Base-by-base conservation (phyloP, 2,888 invertebrate genomes). In the Eupeodes latifasciatus region DNA sequence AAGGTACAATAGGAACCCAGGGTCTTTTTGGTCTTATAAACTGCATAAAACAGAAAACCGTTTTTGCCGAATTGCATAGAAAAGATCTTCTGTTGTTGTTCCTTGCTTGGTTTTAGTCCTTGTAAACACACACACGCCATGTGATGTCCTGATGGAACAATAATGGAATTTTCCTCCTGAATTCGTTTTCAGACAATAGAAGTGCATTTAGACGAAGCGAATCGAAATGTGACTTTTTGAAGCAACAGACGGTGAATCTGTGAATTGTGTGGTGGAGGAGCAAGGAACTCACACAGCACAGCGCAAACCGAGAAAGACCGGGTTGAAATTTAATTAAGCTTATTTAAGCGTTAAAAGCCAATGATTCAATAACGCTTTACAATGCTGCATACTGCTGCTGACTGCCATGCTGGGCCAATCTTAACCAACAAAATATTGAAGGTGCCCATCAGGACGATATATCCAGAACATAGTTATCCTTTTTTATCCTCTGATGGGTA, bases 341-440 rank as follows among this genome's bases (percentile, higher is more conserved):
- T 93, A 93, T 93, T 93, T 93, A 92, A 93, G 93, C 93, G 93
- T 93, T 93, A 93, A 93, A 93, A 93, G 93, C 93, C 93, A 93
- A 93, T 93, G 91, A 91, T 91, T 90, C 90, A 89, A 90, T 90
- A 89, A 90, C 75, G 81, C 85, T 91, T 90, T 91, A 91, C 91
- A 90, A 89, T 90, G 82, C 91, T 90, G 82, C 59, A 5, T 5
- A 5, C 4, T 81, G 82, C 72, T 1, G 10, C 7, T 89, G 84
- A 90, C 91, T 91, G 90, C 90, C 85, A 81, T 81, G 81, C 85
- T 85, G 85, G 53, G 81, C 85, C n/a, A 84, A 72, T 55, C 44
- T 81, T 69, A 61, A 59, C 71, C 77, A 51, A 61, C 75, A 19
- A 72, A 72, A 71, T 82, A 83, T 79, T 74, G 84, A 76, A 81